Evolutionary conservation across 23 tunicate species (phyloP), one percentile per base, ranked within the genome.

Genomic region (Halocynthia roretzi): DNA sequence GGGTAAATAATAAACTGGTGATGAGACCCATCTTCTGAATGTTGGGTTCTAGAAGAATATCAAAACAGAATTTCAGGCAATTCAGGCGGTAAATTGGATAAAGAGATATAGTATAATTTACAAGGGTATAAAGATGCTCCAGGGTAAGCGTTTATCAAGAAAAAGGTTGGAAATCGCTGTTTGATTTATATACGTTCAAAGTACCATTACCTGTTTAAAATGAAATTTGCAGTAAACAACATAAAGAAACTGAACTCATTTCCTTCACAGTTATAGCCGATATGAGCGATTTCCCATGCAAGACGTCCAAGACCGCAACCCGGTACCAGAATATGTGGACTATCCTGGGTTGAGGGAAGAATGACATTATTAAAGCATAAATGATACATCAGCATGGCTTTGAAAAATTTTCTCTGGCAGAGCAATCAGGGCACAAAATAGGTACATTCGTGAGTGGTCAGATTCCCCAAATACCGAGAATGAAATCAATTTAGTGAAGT

Each of bases 261-360:
- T 72, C 99, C 99, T 53, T 85, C 93, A 61, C 84, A 62, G 53
- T 51, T 52, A 76, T 87, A 94, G 77, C 99, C 99, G n/a, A 70
- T 68, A 19, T 65, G 79, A n/a, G 94, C 89, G 19, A 94, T 74
- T 68, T 94, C 99, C 99, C 99, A 94, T 54, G 99, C 80, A 20
- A 94, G 61, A 51, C 99, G 73, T 7, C 95, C 99, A 6, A 94
- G 78, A 10, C 99, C 99, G 84, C 99, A 94, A 23, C 99, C 99
- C 52, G 99, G 99, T 11, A 88, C 94, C 9, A 88, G 72, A 52
- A 94, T 87, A 7, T 44, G n/a, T 8, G 64, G 49, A 8, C 22
- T 74, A 9, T 10, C 22, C 19, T 54, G 9, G 23, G 62, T 21
- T 31, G 44, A 31, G 44, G 44, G 44, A 31, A 31, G 44, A 31